Evolutionary conservation across 2,113 vertebrate species (phyloP), one percentile per base, ranked within the genome.

Genomic region (Lepus timidus): DNA sequence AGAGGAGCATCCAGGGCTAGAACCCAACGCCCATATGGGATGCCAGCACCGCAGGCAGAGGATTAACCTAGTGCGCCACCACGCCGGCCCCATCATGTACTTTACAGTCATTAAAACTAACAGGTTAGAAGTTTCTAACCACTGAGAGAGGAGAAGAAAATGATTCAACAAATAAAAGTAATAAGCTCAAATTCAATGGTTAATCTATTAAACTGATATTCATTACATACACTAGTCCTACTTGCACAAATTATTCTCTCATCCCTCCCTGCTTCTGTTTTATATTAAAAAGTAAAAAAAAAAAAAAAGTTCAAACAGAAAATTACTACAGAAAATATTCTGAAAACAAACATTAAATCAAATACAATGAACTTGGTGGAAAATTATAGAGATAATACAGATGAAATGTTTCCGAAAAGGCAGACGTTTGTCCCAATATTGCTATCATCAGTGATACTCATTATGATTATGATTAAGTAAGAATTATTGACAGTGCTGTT

Each of bases 111-210:
- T 94, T 64, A 75, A 91, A 49, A 70, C 31, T 70, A 83, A 44
- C 39, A 93, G 39, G 16, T 39, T 81, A 92, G 79, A 91, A 82
- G 64, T 90, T 85, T 39, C 29, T 79, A 88, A 16, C 36, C 22
- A 75, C 64, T 73, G 25, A 86, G 31, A 23, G n/a, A 92, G 36
- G 17, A 27, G 62, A 76, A 49, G 29, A 81, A 70, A 94, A 22
- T 58, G 12, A 84, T 73, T 14, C 3, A 6, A 75, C 70, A 80
- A 84, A 33, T 17, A 39, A 52, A 11, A 83, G 22, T 39, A 81
- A 4, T 44, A 51, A 62, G 0, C 82, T 71, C 22, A 88, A 94
- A 70, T 12, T 62, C 17, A 58, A 6, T 36, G 25, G n/a, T 23
- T 68, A 79, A 49, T 55, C 31, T 11, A 23, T 33, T 58, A 49